Base-by-base conservation (phyloP, 2,797 vertebrate genomes). In the Sparidentex hasta region DNA sequence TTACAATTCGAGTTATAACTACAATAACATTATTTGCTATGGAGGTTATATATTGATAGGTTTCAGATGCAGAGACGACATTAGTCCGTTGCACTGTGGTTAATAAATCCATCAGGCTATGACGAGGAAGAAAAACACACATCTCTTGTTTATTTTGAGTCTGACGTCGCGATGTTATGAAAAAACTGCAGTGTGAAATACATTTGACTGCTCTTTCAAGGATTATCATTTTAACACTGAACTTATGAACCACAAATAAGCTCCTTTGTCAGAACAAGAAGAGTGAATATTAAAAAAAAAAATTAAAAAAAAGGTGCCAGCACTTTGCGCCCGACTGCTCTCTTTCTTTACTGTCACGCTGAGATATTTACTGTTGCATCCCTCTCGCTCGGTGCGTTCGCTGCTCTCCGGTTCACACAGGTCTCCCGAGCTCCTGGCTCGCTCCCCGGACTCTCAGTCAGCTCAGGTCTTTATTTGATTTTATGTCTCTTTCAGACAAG, bases 381-480 rank as follows among this genome's bases (percentile, higher is more conserved):
- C 38, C 21, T 58, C 29, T 65, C 27, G 50, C 50, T 83, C 65
- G 50, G 70, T 27, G 64, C 71, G n/a, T 27, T 51, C 25, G 38
- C 62, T n/a, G 9, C 68, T 71, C 64, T 76, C 79, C 43, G 43
- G 9, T 83, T 80, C 57, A 52, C 76, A 43, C 14, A 68, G 65
- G 82, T 80, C 33, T 52, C 51, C 41, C 65, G 76, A 9, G 73
- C 83, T 55, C 69, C 65, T 27, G 52, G 57, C 71, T 58, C 54
- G 58, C 80, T 85, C 83, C 56, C 46, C 56, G 48, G 58, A 71
- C 81, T 74, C 51, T 1, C 76, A 84, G 78, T 80, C 78, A 76
- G 83, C 83, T 87, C 58, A 74, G 82, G 87, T 92, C 91, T 92
- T 91, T 90, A 92, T 94, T 94, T 85, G 85, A 93, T 92, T 92